A percentile compares a stretch with the other conserved stretches of the same genome.
Evolutionary conservation across 2,797 vertebrate species (phyloP).

Genomic region (Pipistrellus pygmaeus): DNA sequence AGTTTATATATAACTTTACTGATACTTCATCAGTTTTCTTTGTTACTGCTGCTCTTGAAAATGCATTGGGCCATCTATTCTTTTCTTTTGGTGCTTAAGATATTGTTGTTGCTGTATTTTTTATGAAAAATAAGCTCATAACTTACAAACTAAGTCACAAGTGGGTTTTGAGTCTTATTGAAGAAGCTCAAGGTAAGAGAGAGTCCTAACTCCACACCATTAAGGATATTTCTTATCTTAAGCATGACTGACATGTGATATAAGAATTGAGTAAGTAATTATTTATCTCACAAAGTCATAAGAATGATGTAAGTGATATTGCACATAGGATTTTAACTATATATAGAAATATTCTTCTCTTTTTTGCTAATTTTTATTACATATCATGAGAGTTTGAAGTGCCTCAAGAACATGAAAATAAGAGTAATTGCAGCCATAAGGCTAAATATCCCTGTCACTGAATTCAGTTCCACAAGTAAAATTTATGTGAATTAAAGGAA

Average conservation of each 20-base stretch:
- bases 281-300: background rate
- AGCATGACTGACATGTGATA: background rate
- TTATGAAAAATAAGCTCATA: background rate
- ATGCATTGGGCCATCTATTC: background rate
- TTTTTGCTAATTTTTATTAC: constrained; percentile 30
- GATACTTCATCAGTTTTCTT: constrained; percentile 19
- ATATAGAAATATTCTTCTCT: background rate
- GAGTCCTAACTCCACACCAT: background rate
- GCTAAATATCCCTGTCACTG: background rate
- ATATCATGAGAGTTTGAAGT: background rate
- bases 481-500: constrained; percentile 54
- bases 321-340: background rate
- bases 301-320: constrained; percentile 50
- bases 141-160: constrained; percentile 40
- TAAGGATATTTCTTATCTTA: background rate
- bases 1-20: constrained; percentile 82
- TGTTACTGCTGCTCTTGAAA: background rate
- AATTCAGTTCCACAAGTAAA: constrained; percentile 29
- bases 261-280: constrained; percentile 19
- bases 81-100: constrained; percentile 49
- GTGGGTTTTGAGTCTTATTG: background rate
- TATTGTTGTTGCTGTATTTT: background rate
- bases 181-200: constrained; percentile 16
- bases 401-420: background rate
- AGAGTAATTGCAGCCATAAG: background rate